Conservation (phyloP, 2,888 invertebrate genomes). For the Drosophila acutilabella region DNA sequence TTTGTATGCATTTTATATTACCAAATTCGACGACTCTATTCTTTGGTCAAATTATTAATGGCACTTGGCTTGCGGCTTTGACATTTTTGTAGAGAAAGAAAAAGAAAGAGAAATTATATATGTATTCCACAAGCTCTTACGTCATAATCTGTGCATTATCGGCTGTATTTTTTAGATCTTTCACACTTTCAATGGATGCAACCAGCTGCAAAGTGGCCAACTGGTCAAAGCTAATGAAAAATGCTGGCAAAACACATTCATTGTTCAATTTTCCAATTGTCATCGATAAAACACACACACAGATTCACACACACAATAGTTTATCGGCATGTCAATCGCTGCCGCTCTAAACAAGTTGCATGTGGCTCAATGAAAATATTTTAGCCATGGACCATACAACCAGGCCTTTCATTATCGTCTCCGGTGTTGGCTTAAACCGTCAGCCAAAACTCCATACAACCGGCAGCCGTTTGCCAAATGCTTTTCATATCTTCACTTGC, state of each 20-base stretch:
- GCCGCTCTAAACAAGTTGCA: slow-evolving; percentile 68
- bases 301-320: slow-evolving; percentile 28
- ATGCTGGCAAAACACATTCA: slow-evolving; percentile 56
- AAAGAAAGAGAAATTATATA: slow-evolving; percentile 38
- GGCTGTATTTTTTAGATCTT: slow-evolving; percentile 37
- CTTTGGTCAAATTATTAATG: slow-evolving; percentile 54
- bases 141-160: slow-evolving; percentile 48
- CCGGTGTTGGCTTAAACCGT: slow-evolving; percentile 37
- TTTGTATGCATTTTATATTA: slow-evolving; percentile 42
- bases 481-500: slow-evolving; percentile 58
- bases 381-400: slow-evolving; percentile 20
- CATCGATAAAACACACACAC: slow-evolving; percentile 60
- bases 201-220: slow-evolving; percentile 33
- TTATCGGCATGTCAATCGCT: slow-evolving; percentile 67
- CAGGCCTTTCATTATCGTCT: slow-evolving; percentile 60
- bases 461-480: slow-evolving; percentile 47
- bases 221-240: slow-evolving; percentile 34
- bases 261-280: slow-evolving; percentile 77
- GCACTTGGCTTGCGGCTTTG: slow-evolving; percentile 24
- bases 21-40: slow-evolving; percentile 58
- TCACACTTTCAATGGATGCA: slow-evolving; percentile 57
- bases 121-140: slow-evolving; percentile 39
- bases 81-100: background rate
- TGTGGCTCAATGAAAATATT: slow-evolving; percentile 40
- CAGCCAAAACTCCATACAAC: slow-evolving; percentile 45